A percentile compares a stretch with the other conserved stretches of the same genome.
Conservation (phyloP, 2,113 vertebrate species). For the Melanerpes aurifrons region DNA sequence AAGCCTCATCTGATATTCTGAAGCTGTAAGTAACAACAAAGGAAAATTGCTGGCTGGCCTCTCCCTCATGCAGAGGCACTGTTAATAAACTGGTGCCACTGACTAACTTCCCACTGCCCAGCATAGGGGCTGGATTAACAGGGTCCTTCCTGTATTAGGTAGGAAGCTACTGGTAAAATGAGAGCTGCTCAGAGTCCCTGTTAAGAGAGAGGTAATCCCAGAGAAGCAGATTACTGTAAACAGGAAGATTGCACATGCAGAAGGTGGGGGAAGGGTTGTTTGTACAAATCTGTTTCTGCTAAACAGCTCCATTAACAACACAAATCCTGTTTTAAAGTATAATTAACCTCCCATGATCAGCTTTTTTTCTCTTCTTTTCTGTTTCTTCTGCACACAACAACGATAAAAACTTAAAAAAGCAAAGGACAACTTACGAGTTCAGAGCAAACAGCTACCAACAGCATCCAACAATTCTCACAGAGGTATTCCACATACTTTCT, state of each 20-base stretch:
- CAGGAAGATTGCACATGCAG: conserved; percentile 60
- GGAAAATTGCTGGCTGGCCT: conserved; percentile 1
- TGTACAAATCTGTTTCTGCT: conserved; percentile 53
- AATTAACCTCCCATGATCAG: background rate
- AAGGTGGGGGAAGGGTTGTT: conserved; percentile 41
- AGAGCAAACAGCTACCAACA: background rate
- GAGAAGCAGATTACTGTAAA: conserved; percentile 75
- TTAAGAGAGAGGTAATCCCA: conserved; percentile 70
- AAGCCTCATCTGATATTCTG: background rate
- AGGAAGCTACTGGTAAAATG: conserved; percentile 35
- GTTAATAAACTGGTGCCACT: background rate
- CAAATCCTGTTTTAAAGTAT: conserved; percentile 54
- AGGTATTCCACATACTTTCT: background rate
- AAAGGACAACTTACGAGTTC: background rate
- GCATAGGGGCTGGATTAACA: conserved; percentile 43
- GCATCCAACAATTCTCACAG: background rate
- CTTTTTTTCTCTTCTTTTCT: background rate
- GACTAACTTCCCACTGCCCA: background rate
- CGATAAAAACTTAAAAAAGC: background rate
- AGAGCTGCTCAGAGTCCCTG: conserved; percentile 14
- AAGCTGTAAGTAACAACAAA: conserved; percentile 8
- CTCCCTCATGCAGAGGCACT: background rate
- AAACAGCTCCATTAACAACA: conserved; percentile 60
- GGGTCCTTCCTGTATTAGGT: conserved; percentile 29
- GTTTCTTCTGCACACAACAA: background rate